Evolutionary conservation across 2,888 invertebrate genomes (phyloP).

Genomic region (Megastigmus dorsalis): DNA sequence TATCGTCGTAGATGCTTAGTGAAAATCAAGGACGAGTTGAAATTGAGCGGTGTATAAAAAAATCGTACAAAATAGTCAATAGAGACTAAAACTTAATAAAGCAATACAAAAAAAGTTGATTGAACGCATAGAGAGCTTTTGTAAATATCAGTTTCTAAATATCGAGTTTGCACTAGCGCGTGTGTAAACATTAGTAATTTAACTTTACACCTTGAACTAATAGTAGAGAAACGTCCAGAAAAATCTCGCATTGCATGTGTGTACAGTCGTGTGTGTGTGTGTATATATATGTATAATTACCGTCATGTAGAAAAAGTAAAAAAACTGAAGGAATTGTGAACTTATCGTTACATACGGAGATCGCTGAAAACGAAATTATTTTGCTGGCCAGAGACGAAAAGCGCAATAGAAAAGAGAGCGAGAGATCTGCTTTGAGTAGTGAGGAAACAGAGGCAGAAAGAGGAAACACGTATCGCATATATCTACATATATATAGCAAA

Average conservation of each 20-base stretch:
- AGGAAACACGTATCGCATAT: constrained; percentile 12
- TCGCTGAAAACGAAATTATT: constrained; percentile 39
- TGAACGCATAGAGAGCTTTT: constrained; percentile 52
- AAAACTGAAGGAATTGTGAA: constrained; percentile 31
- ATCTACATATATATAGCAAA: constrained; percentile 13
- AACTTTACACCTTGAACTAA: constrained; percentile 48
- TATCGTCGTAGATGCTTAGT: not conserved
- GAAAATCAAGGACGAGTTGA: constrained; percentile 32
- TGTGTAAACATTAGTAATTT: constrained; percentile 45
- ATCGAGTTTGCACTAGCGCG: not conserved
- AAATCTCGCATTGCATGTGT: constrained; percentile 28
- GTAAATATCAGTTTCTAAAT: constrained; percentile 50
- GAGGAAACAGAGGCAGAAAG: constrained; percentile 4
- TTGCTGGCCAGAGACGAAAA: constrained; percentile 38
- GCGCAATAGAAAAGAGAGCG: constrained; percentile 30
- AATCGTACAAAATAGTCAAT: constrained; percentile 44
- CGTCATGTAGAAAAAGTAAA: constrained; percentile 43
- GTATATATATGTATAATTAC: constrained; percentile 23
- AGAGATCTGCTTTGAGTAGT: constrained; percentile 21
- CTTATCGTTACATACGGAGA: constrained; percentile 9
- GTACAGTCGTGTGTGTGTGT: constrained; percentile 21
- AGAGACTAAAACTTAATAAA: constrained; percentile 28
- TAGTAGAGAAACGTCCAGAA: constrained; percentile 44
- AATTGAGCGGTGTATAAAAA: constrained; percentile 30
- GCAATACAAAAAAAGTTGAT: constrained; percentile 31